Conservation (phyloP, 2,888 invertebrate genomes). For the Ethmia dodecea region DNA sequence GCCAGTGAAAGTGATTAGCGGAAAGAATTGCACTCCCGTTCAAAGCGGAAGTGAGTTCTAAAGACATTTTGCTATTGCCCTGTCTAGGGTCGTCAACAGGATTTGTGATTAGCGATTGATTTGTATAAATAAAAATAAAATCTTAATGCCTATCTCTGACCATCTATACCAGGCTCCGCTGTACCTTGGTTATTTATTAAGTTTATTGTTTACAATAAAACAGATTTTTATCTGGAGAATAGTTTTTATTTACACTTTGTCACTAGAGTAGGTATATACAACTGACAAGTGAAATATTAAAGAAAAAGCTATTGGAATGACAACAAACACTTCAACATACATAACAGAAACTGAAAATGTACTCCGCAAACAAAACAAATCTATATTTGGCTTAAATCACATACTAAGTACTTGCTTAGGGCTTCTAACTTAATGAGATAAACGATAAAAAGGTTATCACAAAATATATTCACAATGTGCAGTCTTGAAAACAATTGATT, state of each 20-base stretch:
- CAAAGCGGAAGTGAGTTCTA: conserved; percentile 5
- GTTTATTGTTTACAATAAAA: conserved; percentile 55
- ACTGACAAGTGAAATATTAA: conserved; percentile 42
- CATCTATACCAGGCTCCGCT: too few species aligned
- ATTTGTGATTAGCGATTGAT: background rate
- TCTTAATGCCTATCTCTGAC: too few species aligned
- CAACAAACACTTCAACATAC: conserved; percentile 18
- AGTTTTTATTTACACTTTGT: conserved; percentile 70
- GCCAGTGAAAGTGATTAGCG: conserved; percentile 63
- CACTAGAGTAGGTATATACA: conserved; percentile 59
- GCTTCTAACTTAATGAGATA: conserved; percentile 28
- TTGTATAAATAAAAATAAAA: too few species aligned
- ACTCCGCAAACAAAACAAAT: conserved; percentile 42
- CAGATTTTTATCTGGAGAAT: conserved; percentile 55
- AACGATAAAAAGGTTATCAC: conserved; percentile 31
- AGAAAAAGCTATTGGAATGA: conserved; percentile 32
- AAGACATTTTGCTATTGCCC: conserved; percentile 2
- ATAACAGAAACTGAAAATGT: conserved; percentile 6
- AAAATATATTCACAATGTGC: conserved; percentile 58
- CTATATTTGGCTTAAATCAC: conserved; percentile 28
- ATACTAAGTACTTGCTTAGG: conserved; percentile 28
- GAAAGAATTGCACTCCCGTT: conserved; percentile 9
- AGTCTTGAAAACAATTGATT: conserved; percentile 52
- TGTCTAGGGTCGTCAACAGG: background rate
- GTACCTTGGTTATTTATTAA: conserved; percentile 24